Percentiles rank a stretch among this genome's conserved stretches.
Evolutionary conservation across 1,140 invertebrate genomes (phyloP).

Genomic region (Drosophila ogumai): DNA sequence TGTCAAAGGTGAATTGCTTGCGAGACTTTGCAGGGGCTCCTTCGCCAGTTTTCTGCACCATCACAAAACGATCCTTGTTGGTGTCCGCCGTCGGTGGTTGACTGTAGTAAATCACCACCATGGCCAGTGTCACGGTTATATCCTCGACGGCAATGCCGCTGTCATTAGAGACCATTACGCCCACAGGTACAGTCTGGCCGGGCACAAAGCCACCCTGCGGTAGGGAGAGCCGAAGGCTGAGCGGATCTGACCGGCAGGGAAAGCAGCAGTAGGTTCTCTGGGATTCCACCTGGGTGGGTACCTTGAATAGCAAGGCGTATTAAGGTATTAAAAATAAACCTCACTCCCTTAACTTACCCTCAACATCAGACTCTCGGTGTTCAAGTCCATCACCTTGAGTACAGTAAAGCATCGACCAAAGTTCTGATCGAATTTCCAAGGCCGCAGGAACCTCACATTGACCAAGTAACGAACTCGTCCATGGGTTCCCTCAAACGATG

Average conservation of each 20-base stretch:
- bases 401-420: constrained; percentile 90
- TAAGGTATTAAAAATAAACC: not conserved
- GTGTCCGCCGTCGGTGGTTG: constrained; percentile 86
- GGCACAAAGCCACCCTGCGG: constrained; percentile 78
- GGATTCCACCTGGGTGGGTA: constrained; percentile 62
- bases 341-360: constrained; percentile 43
- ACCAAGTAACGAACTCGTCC: constrained; percentile 89
- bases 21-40: constrained; percentile 84
- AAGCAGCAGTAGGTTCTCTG: constrained; percentile 72
- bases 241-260: constrained; percentile 66
- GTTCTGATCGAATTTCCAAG: constrained; percentile 91
- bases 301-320: constrained; percentile 25
- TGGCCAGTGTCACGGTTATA: constrained; percentile 85
- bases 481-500: constrained; percentile 90
- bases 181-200: constrained; percentile 69
- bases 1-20: constrained; percentile 65
- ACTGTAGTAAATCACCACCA: constrained; percentile 81
- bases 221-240: constrained; percentile 58
- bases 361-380: constrained; percentile 85
- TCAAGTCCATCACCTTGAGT: constrained; percentile 90
- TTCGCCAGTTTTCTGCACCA: constrained; percentile 86
- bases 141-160: constrained; percentile 85
- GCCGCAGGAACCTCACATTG: constrained; percentile 88
- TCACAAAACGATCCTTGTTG: constrained; percentile 86
- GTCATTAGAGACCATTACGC: constrained; percentile 66